These are phyloP conservation scores for Erethizon dorsatum DNA, from an alignment of 2,797 vertebrate species.

Conservation along the genomic window DNA sequence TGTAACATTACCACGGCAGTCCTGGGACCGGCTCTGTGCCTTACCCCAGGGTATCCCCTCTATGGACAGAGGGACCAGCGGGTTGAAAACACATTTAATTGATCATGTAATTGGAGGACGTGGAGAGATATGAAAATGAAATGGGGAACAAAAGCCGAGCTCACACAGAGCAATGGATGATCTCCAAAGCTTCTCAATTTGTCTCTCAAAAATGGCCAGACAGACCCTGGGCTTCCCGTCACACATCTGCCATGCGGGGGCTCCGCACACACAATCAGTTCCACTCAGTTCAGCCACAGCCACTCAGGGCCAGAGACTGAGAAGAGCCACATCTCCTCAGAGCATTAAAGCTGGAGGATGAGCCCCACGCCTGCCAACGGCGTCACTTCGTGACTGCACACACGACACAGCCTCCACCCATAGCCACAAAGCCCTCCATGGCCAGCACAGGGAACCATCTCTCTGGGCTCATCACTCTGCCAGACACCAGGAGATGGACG, in stretches of 20 bases:
- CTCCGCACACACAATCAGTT: rapidly evolving
- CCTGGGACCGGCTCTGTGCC: not conserved
- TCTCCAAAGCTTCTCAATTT: not conserved
- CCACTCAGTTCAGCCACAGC: rapidly evolving
- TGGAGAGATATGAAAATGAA: not conserved
- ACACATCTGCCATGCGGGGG: rapidly evolving
- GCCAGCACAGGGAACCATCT: rapidly evolving
- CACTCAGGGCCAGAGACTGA: rapidly evolving
- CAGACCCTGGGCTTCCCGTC: rapidly evolving
- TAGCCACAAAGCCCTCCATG: not conserved
- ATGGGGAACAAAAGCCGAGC: not conserved
- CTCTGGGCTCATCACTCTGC: not conserved
- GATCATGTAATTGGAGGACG: not conserved
- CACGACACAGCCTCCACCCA: rapidly evolving
- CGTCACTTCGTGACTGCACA: not conserved
- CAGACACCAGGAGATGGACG: not conserved
- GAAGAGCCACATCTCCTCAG: rapidly evolving
- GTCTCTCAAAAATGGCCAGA: not conserved
- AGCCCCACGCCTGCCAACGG: not conserved
- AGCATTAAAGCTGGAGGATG: rapidly evolving
- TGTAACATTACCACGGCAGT: not conserved
- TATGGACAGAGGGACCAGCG: not conserved
- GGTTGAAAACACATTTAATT: not conserved
- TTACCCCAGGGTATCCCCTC: not conserved
- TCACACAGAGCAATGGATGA: not conserved